These are phyloP conservation scores for Micronisus gabar DNA, from an alignment of 2,113 vertebrate species.

Conservation along the genomic window DNA sequence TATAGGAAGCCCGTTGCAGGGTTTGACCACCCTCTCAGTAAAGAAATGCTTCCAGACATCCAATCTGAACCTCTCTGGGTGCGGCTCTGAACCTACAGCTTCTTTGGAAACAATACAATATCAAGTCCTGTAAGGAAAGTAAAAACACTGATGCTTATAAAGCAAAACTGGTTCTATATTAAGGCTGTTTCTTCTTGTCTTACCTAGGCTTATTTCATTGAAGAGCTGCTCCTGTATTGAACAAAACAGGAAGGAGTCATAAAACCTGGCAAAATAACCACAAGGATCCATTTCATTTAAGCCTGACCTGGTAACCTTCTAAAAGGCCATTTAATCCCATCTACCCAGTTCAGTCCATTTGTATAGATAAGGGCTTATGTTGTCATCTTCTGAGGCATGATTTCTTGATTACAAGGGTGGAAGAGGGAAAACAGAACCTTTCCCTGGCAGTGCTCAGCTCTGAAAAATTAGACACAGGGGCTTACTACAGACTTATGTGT, in stretches of 20 bases:
- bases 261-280: background rate
- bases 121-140: background rate
- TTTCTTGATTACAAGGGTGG: background rate
- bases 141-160: background rate
- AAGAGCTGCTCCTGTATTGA: background rate
- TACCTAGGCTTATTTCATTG: background rate
- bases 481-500: background rate
- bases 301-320: background rate
- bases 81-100: background rate
- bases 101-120: background rate
- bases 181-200: background rate
- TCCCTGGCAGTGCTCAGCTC: background rate
- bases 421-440: background rate
- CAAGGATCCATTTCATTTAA: background rate
- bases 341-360: background rate
- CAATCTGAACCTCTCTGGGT: background rate
- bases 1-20: background rate
- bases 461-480: background rate
- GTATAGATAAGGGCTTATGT: background rate
- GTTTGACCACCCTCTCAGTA: background rate
- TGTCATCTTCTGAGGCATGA: background rate
- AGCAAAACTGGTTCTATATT: background rate
- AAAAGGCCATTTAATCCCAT: background rate
- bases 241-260: background rate
- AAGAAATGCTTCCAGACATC: background rate